A percentile compares a stretch with the other conserved stretches of the same genome.
These are phyloP conservation scores for Trichomalopsis sarcophagae DNA, from an alignment of 1,140 invertebrate genomes.

Conservation along the genomic window DNA sequence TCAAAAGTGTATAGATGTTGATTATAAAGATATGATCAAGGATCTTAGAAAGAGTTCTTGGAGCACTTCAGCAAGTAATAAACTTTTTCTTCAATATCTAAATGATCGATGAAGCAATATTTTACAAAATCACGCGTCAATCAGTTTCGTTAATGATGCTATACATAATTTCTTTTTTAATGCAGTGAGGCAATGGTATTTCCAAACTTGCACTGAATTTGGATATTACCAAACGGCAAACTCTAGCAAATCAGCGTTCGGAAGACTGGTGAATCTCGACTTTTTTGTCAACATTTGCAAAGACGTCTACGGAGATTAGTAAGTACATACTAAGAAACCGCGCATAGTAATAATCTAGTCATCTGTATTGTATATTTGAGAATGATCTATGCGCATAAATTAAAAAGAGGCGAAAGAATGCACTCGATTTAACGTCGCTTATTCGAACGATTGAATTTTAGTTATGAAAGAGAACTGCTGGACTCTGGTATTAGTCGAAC, in stretches of 20 bases:
- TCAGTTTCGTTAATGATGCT: too few relatives aligned
- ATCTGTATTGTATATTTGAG: too few relatives aligned
- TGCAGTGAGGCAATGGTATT: constrained; percentile 83
- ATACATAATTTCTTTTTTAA: background rate
- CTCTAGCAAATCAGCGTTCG: constrained; percentile 79
- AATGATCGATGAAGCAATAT: background rate
- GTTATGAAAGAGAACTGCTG: constrained; percentile 74
- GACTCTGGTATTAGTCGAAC: constrained; percentile 74
- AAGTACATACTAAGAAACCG: constrained; percentile 48
- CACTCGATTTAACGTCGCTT: background rate
- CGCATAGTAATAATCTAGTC: background rate
- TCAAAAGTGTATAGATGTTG: constrained; percentile 39
- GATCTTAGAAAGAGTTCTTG: constrained; percentile 13
- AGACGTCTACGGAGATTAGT: constrained; percentile 79
- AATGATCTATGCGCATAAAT: background rate
- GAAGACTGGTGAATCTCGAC: constrained; percentile 76
- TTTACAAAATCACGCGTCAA: background rate
- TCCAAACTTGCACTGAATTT: constrained; percentile 90
- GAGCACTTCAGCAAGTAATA: constrained; percentile 23
- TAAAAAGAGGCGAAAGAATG: background rate
- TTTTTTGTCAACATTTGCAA: constrained; percentile 82
- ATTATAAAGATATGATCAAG: constrained; percentile 52
- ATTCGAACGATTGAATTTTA: constrained; percentile 57
- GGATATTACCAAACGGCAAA: constrained; percentile 87
- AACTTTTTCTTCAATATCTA: background rate